phyloP scores from a whole-genome alignment of 2,113 vertebrate genomes.

The Tyrannus savana region DNA sequence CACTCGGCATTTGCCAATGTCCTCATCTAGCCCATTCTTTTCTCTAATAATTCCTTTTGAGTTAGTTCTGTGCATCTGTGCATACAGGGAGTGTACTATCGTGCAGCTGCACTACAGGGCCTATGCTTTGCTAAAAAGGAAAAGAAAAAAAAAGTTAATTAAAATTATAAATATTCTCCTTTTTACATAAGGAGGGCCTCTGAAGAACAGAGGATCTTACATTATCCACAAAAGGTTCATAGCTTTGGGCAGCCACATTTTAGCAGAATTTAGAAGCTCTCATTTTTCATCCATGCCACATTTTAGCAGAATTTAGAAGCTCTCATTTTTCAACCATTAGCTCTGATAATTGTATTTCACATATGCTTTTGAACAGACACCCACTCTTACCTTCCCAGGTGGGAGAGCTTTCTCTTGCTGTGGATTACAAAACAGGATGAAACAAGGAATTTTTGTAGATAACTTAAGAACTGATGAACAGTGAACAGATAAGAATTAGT shows the following conservation, averaged over 20 bases:
- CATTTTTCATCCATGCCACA: background rate
- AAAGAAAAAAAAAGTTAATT: background rate
- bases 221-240: background rate
- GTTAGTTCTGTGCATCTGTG: background rate
- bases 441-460: background rate
- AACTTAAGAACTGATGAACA: background rate
- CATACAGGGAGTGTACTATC: background rate
- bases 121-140: background rate
- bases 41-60: background rate
- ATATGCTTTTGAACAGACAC: background rate
- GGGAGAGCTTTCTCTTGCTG: background rate
- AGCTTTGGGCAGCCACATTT: background rate
- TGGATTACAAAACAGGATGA: background rate
- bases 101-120: background rate
- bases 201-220: background rate
- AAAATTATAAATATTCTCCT: background rate
- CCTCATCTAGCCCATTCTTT: background rate
- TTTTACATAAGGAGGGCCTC: background rate
- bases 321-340: constrained; percentile 2
- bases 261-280: background rate
- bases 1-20: background rate
- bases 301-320: background rate
- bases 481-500: background rate
- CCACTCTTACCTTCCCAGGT: background rate
- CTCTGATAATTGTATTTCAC: background rate